Evolutionary conservation across 2,797 vertebrate genomes (phyloP).

Genomic region (Poeciliopsis presidionis): DNA sequence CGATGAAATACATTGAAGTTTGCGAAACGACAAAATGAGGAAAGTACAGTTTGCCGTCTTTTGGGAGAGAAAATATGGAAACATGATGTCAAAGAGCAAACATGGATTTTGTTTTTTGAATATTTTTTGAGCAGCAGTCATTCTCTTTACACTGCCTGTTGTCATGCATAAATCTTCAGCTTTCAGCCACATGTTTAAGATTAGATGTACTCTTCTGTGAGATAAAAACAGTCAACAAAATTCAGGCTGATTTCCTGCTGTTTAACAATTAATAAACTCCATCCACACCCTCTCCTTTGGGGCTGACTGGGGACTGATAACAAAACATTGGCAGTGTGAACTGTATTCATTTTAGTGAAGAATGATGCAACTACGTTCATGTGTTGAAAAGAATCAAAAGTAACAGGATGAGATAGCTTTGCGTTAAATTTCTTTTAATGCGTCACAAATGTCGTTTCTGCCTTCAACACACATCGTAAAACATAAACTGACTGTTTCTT

Average conservation of each 20-base stretch:
- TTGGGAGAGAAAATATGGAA: conserved; percentile 10
- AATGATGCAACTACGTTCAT: neutral
- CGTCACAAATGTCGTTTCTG: neutral
- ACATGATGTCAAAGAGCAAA: conserved; percentile 37
- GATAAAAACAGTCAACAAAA: conserved; percentile 72
- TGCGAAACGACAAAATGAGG: neutral
- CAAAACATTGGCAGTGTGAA: conserved; percentile 15
- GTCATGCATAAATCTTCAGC: conserved; percentile 65
- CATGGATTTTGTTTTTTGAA: conserved; percentile 30
- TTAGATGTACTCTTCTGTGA: conserved; percentile 78
- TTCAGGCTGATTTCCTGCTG: conserved; percentile 60
- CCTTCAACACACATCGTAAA: neutral
- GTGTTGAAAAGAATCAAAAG: neutral
- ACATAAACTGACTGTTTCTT: neutral
- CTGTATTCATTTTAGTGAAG: neutral
- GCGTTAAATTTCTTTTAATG: neutral
- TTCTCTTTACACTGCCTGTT: conserved; percentile 67
- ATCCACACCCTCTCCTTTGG: conserved; percentile 48
- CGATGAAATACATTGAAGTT: neutral
- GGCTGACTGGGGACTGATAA: conserved; percentile 45
- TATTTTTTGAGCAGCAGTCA: conserved; percentile 37
- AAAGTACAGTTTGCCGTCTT: neutral
- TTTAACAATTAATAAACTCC: conserved; percentile 65
- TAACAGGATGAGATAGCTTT: neutral
- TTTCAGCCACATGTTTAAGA: conserved; percentile 76